Evolutionary conservation across 2,888 invertebrate genomes (phyloP).

Genomic region (Drosophila rubida): DNA sequence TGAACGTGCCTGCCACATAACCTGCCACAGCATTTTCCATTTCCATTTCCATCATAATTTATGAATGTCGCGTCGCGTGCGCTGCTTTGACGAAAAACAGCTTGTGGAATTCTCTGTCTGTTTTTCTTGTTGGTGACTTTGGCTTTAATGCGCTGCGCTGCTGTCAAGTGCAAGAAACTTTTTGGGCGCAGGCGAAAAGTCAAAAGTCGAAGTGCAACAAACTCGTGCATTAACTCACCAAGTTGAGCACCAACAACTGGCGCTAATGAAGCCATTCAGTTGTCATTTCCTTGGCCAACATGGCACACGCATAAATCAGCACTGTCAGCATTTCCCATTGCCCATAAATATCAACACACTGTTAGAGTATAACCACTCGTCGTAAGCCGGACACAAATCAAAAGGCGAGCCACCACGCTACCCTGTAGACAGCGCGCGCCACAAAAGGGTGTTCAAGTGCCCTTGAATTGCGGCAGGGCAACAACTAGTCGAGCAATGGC

Average conservation of each 20-base stretch:
- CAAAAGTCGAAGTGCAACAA: slow-evolving; percentile 78
- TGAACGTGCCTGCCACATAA: slow-evolving; percentile 23
- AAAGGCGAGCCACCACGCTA: slow-evolving; percentile 27
- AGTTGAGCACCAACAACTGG: slow-evolving; percentile 28
- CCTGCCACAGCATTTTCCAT: slow-evolving; percentile 27
- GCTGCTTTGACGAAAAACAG: slow-evolving; percentile 27
- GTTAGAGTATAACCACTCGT: slow-evolving; percentile 20
- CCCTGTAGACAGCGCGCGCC: neutral
- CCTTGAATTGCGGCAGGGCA: neutral
- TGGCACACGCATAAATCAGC: slow-evolving; percentile 68
- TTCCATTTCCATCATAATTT: slow-evolving; percentile 46
- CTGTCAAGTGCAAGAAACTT: slow-evolving; percentile 64
- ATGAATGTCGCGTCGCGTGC: slow-evolving; percentile 53
- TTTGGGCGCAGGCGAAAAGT: slow-evolving; percentile 37
- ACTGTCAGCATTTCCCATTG: slow-evolving; percentile 43
- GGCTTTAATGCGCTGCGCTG: slow-evolving; percentile 2
- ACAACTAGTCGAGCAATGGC: neutral
- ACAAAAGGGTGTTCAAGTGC: neutral
- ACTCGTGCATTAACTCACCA: slow-evolving; percentile 50
- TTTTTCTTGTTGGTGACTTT: neutral
- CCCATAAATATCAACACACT: slow-evolving; percentile 66
- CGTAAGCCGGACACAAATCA: slow-evolving; percentile 48
- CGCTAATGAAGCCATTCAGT: slow-evolving; percentile 78
- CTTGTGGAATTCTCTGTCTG: slow-evolving; percentile 53
- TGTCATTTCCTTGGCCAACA: slow-evolving; percentile 68